Conservation (phyloP, 1,140 invertebrate genomes). For the Elymnias hypermnestra region DNA sequence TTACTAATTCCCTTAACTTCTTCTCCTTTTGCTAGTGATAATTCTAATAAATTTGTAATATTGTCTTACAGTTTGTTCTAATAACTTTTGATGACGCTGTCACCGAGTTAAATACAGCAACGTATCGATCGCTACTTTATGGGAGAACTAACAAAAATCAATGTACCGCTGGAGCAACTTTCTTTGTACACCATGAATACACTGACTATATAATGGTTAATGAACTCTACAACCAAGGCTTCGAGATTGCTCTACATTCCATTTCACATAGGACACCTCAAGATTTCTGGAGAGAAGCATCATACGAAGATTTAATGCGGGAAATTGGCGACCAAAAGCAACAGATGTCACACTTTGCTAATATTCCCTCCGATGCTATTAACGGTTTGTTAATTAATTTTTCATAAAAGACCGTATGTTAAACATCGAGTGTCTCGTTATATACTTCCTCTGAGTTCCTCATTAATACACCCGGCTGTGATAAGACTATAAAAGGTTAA, state of each 20-base stretch:
- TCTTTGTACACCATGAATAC: constrained; percentile 83
- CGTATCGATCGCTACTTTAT: constrained; percentile 79
- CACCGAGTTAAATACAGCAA: constrained; percentile 79
- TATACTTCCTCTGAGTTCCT: too few species aligned
- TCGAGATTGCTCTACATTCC: constrained; percentile 83
- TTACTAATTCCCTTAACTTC: too few species aligned
- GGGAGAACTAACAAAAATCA: constrained; percentile 79
- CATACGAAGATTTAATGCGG: constrained; percentile 57
- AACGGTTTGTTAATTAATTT: constrained; percentile 37
- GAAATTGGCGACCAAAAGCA: constrained; percentile 79
- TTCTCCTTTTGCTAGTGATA: too few species aligned
- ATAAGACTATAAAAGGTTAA: too few species aligned
- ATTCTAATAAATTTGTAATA: too few species aligned
- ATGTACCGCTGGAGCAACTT: constrained; percentile 79
- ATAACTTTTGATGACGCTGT: constrained; percentile 84
- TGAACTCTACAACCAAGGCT: constrained; percentile 79
- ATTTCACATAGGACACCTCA: constrained; percentile 73
- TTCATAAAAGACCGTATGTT: not conserved
- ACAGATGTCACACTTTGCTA: constrained; percentile 75
- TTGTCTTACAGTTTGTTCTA: constrained; percentile 81
- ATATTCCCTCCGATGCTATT: constrained; percentile 75
- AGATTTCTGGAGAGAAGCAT: constrained; percentile 76
- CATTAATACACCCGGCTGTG: too few species aligned
- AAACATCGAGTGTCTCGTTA: too few species aligned
- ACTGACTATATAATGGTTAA: constrained; percentile 81